Base-by-base conservation (phyloP, 2,797 vertebrate genomes). In the Emydoidea blandingii region DNA sequence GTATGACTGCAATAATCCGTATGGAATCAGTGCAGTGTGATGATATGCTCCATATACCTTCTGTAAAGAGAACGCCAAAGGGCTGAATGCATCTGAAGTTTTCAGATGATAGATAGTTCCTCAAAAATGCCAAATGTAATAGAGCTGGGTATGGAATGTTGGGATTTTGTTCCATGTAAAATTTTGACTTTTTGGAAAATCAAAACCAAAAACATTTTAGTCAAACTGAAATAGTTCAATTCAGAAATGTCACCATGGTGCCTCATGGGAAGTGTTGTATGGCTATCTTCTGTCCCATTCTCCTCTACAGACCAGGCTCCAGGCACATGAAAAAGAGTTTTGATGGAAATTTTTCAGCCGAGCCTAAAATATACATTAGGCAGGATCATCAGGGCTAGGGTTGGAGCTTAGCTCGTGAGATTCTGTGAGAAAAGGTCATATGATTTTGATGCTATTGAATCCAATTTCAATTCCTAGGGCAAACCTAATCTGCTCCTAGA, bases 1-100 rank as follows among this genome's bases (percentile, higher is more conserved):
- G 89, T 19, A 4, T 15, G 50, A 21, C 72, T 92, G 81, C 1
- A 84, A 29, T 65, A 91, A 95, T 88, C 78, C 62, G 57, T 34
- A 87, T 56, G 78, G 7, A 92, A 85, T 78, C 86, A 92, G 65
- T 18, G 54, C 82, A 84, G 41, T 80, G 86, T 80, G 91, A 50
- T 79, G 62, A 91, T 78, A 90, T 49, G 62, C 62, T 80, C 87
- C 56, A 93, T 86, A 34, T 12, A 91, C 50, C 62, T 86, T 94
- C 85, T 88, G 54, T 76, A 86, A 50, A 74, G 37, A 68, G 96
- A 94, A 85, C 57, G 79, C 92, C 91, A 59, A 87, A 86, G 88
- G 85, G 91, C 86, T 89, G 92, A 93, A 86, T 0, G 19, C 74
- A 87, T 96, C 65, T 62, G 82, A 94, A 90, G 87, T 91, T 88